Percentiles rank a stretch among this genome's conserved stretches.
phyloP scores from a whole-genome alignment of 2,113 vertebrate species.

The pig (Sus scrofa) region DNA sequence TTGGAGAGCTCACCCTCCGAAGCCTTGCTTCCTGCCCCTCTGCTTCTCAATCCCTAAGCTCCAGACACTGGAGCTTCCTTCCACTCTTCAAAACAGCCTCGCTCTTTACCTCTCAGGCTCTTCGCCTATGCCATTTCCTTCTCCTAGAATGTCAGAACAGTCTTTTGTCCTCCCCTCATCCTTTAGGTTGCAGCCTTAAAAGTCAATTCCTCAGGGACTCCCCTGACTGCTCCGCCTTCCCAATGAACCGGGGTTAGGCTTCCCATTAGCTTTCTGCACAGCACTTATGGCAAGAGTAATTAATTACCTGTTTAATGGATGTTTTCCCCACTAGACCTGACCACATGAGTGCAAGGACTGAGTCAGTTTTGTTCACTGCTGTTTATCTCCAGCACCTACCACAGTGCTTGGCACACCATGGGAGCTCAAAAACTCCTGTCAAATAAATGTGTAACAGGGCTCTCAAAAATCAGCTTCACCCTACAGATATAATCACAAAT shows the following conservation, averaged over 20 bases:
- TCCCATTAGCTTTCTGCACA: neutral
- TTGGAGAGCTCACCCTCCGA: neutral
- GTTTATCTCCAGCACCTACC: neutral
- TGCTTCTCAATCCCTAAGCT: neutral
- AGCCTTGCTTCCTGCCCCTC: neutral
- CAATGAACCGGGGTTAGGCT: neutral
- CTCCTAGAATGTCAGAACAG: neutral
- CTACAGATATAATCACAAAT: neutral
- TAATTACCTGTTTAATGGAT: slow-evolving; percentile 24
- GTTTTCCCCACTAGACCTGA: neutral
- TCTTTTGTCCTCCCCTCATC: neutral
- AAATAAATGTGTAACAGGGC: neutral
- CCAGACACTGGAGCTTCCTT: neutral
- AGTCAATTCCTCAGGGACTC: slow-evolving; percentile 12
- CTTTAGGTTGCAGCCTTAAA: slow-evolving; percentile 14
- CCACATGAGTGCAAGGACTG: neutral
- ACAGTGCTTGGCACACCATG: neutral
- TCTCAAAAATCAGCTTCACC: neutral
- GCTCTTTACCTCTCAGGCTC: neutral
- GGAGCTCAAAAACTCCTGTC: neutral
- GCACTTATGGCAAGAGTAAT: neutral
- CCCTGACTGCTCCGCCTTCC: neutral
- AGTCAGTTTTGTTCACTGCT: neutral
- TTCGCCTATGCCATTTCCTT: neutral
- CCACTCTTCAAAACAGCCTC: neutral